phyloP scores from a whole-genome alignment of 2,797 vertebrate species.

The Betta splendens region DNA sequence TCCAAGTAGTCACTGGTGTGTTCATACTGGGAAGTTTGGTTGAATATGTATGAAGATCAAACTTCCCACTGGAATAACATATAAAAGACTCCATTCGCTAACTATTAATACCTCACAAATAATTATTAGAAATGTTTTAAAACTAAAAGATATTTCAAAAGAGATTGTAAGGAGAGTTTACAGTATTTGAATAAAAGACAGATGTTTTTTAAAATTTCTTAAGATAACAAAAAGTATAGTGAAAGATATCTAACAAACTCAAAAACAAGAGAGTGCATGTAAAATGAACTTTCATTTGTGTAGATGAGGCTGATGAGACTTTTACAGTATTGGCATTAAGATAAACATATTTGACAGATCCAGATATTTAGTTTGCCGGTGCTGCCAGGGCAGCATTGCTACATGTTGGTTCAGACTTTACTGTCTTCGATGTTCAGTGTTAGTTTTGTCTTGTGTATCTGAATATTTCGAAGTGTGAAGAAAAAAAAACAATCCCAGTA shows the following conservation, averaged over 20 bases:
- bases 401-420: neutral
- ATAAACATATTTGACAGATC: neutral
- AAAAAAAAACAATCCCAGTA: neutral
- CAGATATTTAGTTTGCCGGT: neutral
- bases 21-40: neutral
- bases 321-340: neutral
- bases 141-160: constrained; percentile 1
- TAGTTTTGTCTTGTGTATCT: neutral
- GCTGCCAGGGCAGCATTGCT: neutral
- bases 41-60: neutral
- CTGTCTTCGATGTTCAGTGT: constrained; percentile 3
- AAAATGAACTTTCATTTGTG: neutral
- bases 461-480: neutral
- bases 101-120: constrained; percentile 31
- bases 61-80: neutral
- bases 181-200: constrained; percentile 9
- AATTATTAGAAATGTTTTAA: neutral
- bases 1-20: neutral
- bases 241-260: neutral
- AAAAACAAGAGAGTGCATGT: neutral
- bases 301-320: neutral
- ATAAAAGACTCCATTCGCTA: neutral
- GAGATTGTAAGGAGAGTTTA: neutral
- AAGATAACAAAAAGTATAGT: neutral
- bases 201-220: neutral